Conservation (phyloP, 1,140 invertebrate genomes). For the Solenopsis fugax region DNA sequence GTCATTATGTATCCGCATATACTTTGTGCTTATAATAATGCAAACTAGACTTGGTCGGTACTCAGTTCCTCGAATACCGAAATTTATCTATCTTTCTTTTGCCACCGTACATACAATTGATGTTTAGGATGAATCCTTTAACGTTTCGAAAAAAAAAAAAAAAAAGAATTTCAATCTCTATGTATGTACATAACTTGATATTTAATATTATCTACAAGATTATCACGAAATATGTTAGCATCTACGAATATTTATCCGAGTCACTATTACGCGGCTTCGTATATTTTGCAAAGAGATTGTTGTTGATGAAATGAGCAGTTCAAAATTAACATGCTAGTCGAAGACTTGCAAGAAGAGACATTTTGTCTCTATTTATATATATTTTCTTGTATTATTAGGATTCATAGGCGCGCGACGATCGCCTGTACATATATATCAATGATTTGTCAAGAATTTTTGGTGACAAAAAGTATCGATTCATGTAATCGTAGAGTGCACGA, state of each 20-base stretch:
- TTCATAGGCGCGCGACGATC: neutral
- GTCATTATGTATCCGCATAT: neutral
- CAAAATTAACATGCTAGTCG: conserved; percentile 37
- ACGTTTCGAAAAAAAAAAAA: neutral
- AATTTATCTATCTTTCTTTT: neutral
- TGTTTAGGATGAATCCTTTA: neutral
- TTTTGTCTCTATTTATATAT: neutral
- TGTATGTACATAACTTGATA: conserved; percentile 7
- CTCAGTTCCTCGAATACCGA: neutral
- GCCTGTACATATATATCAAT: neutral
- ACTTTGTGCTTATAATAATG: conserved; percentile 4
- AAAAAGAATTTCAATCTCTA: neutral
- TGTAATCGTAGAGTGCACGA: neutral
- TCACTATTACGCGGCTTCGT: neutral
- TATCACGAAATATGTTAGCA: neutral
- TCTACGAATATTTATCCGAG: conserved; percentile 7
- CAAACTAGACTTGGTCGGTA: neutral
- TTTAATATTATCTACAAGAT: conserved; percentile 19
- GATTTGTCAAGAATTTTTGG: neutral
- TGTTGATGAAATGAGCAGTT: neutral
- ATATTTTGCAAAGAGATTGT: conserved; percentile 24
- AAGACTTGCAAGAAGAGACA: conserved; percentile 8
- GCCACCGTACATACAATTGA: neutral
- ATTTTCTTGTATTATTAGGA: conserved; percentile 8
- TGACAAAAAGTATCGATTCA: neutral